phyloP scores from a whole-genome alignment of 2,113 vertebrate genomes.

The Hypanus sabinus region DNA sequence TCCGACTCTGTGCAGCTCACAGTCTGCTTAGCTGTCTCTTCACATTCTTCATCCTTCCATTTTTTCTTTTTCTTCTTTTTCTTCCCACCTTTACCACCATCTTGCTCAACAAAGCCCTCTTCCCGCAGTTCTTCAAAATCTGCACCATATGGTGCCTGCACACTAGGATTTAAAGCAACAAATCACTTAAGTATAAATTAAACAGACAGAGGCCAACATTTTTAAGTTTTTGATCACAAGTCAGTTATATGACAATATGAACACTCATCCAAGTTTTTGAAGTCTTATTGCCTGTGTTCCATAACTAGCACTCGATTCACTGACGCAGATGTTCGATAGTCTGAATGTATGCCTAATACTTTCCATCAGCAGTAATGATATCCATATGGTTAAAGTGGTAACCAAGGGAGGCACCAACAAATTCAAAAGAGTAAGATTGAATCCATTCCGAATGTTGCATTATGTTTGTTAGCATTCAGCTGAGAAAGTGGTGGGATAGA shows the following conservation, averaged over 20 bases:
- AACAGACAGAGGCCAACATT: not conserved
- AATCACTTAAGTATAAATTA: not conserved
- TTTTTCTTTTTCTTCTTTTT: conserved; percentile 53
- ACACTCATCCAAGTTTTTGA: not conserved
- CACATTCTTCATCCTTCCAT: conserved; percentile 16
- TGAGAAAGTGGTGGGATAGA: not conserved
- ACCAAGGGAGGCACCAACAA: not conserved
- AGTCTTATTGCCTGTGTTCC: not conserved
- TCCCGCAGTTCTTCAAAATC: not conserved
- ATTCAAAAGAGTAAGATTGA: not conserved
- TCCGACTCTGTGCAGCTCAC: not conserved
- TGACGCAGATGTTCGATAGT: not conserved
- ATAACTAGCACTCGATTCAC: not conserved
- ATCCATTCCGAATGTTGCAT: not conserved
- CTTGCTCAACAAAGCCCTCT: not conserved
- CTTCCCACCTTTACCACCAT: conserved; percentile 35
- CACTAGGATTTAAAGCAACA: not conserved
- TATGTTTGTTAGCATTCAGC: not conserved
- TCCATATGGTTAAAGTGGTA: conserved; percentile 24
- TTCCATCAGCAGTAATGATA: conserved; percentile 16
- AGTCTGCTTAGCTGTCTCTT: conserved; percentile 31
- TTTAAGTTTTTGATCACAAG: not conserved
- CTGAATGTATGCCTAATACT: not conserved
- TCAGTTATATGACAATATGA: conserved; percentile 19
- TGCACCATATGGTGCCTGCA: not conserved